phyloP scores from a whole-genome alignment of 2,797 vertebrate genomes.

The Heterohyrax brucei region DNA sequence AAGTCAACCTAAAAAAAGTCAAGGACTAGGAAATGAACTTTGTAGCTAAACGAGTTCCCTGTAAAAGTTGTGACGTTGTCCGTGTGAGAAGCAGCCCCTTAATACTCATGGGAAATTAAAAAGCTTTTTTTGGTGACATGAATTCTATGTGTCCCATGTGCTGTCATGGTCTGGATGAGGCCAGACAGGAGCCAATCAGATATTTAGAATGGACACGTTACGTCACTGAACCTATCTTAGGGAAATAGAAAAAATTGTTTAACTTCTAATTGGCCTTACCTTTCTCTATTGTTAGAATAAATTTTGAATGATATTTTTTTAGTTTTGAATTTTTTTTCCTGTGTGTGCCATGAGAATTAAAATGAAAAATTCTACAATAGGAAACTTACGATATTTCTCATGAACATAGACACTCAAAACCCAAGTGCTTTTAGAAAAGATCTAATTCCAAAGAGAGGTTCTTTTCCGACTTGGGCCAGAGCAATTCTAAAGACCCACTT shows the following conservation, averaged over 20 bases:
- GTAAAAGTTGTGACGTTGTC: slow-evolving; percentile 58
- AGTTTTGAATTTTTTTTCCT: neutral
- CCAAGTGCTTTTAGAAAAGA: neutral
- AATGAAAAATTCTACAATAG: neutral
- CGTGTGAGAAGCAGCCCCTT: slow-evolving; percentile 31
- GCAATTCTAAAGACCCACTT: neutral
- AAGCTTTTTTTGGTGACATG: slow-evolving; percentile 30
- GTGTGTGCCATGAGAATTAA: neutral
- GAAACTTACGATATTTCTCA: slow-evolving; percentile 18
- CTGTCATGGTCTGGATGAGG: slow-evolving; percentile 61
- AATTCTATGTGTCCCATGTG: neutral
- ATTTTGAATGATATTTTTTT: neutral
- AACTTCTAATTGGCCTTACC: neutral
- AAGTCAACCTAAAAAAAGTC: slow-evolving; percentile 69
- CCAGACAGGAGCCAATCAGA: slow-evolving; percentile 60
- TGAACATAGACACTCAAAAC: neutral
- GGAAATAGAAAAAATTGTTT: slow-evolving; percentile 25
- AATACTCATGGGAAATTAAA: slow-evolving; percentile 72
- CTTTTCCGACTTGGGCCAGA: neutral
- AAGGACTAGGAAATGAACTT: slow-evolving; percentile 39
- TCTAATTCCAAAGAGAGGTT: neutral
- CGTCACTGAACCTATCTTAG: slow-evolving; percentile 16
- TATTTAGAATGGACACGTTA: slow-evolving; percentile 26
- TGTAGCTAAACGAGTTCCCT: neutral
- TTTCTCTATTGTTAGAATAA: neutral